These are phyloP conservation scores for Incurvaria masculella DNA, from an alignment of 2,888 invertebrate genomes.

Conservation along the genomic window DNA sequence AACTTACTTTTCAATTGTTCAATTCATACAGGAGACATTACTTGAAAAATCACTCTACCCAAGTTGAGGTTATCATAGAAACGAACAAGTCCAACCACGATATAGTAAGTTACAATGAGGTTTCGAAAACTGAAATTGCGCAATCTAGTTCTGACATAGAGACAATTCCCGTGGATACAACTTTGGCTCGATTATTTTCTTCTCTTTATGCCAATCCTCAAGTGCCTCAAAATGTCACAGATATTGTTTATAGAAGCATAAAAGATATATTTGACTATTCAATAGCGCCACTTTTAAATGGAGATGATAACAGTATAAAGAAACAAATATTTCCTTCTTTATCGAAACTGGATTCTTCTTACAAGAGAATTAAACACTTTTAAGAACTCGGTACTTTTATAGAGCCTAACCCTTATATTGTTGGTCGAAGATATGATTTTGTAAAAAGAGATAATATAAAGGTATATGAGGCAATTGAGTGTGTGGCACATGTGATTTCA, in stretches of 20 bases:
- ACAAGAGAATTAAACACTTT: constrained; percentile 1
- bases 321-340: not conserved
- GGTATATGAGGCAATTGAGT: not conserved
- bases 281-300: not conserved
- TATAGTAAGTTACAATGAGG: too few species aligned
- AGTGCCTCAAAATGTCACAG: not conserved
- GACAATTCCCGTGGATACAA: not conserved
- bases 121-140: too few species aligned
- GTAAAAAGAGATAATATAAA: not conserved
- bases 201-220: constrained; percentile 6
- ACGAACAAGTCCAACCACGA: too few species aligned
- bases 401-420: not conserved
- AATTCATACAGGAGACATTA: constrained; percentile 8
- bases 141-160: not conserved
- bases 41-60: constrained; percentile 2
- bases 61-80: too few species aligned
- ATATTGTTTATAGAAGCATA: not conserved
- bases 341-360: not conserved
- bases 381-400: not conserved
- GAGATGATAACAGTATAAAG: not conserved
- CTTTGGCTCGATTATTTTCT: constrained; percentile 1
- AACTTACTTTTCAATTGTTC: constrained; percentile 5
- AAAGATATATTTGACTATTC: not conserved
- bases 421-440: constrained; percentile 1
- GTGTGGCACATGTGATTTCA: constrained; percentile 1